A percentile compares a stretch with the other conserved stretches of the same genome.
Conservation (phyloP, 2,113 vertebrate species). For the Cynocephalus volans region DNA sequence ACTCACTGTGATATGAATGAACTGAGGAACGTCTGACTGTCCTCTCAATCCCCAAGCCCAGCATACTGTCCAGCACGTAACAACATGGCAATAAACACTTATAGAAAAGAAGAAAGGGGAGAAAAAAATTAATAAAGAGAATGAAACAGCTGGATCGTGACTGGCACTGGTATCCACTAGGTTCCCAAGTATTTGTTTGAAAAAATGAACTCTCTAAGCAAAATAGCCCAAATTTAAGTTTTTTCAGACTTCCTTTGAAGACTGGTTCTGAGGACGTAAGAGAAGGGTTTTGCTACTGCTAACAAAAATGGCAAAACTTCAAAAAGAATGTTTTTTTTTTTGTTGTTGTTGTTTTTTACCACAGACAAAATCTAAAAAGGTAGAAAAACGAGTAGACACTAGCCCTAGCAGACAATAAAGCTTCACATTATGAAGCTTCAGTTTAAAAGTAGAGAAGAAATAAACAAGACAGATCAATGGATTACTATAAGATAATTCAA, state of each 20-base stretch:
- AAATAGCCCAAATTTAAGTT: background rate
- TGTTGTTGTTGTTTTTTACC: no score
- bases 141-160: background rate
- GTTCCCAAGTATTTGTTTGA: background rate
- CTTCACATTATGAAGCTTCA: background rate
- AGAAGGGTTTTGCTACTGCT: background rate
- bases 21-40: rapidly evolving
- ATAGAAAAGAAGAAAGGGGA: background rate
- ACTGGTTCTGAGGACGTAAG: background rate
- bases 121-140: background rate
- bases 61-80: background rate
- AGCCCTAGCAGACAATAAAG: background rate
- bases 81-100: rapidly evolving
- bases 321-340: background rate
- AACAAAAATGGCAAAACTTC: background rate
- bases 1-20: background rate
- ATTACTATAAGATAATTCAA: background rate
- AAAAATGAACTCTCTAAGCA: background rate
- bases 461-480: background rate
- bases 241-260: slow-evolving; percentile 16
- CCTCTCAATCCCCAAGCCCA: background rate
- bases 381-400: background rate
- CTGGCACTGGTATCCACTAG: background rate
- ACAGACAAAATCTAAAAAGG: background rate
- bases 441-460: background rate